Conservation (phyloP, 1,140 invertebrate genomes). For the Zophobas morio region DNA sequence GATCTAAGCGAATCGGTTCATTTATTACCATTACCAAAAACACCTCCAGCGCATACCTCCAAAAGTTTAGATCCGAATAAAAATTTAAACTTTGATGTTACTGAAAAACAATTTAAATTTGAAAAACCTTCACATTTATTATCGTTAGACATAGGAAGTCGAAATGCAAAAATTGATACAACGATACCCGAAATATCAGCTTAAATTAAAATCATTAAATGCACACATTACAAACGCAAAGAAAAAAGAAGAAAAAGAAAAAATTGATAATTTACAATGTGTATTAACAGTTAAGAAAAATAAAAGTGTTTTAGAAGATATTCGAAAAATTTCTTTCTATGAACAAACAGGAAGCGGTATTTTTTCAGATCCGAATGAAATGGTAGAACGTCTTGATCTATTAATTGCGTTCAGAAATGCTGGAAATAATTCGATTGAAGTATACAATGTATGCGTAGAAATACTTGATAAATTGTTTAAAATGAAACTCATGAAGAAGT, state of each 20-base stretch:
- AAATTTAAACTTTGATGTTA: not conserved
- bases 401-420: too few relatives aligned
- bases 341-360: too few relatives aligned
- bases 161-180: not conserved
- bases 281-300: not conserved
- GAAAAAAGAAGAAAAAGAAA: constrained; percentile 8
- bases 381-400: too few relatives aligned
- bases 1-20: constrained; percentile 7
- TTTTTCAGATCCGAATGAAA: too few relatives aligned
- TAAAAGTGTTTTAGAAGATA: not conserved
- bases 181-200: too few relatives aligned
- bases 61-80: not conserved
- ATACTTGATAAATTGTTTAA: too few relatives aligned
- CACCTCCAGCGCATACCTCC: constrained; percentile 6
- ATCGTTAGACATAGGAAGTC: not conserved
- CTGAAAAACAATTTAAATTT: too few relatives aligned
- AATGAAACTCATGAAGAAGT: too few relatives aligned
- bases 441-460: too few relatives aligned
- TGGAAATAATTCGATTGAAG: too few relatives aligned
- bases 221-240: not conserved
- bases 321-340: too few relatives aligned
- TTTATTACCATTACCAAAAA: constrained; percentile 1
- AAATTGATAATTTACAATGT: constrained; percentile 15
- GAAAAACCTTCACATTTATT: not conserved
- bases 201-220: not conserved